phyloP scores from a whole-genome alignment of 2,113 vertebrate species.

The Cephalopterus ornatus region DNA sequence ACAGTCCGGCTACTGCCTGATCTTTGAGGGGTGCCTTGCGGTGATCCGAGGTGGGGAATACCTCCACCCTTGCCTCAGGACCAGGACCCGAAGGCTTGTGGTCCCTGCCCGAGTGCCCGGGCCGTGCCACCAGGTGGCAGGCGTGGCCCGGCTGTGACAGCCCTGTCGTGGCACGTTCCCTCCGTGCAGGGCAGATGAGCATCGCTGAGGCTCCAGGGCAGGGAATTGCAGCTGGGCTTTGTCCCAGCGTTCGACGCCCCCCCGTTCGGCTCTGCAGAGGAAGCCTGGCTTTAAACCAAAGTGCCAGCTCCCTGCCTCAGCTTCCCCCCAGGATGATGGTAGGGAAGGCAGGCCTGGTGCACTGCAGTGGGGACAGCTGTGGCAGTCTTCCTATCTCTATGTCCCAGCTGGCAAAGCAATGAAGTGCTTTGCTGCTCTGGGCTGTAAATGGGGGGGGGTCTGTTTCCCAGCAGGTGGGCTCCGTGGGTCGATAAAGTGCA shows the following conservation, averaged over 20 bases:
- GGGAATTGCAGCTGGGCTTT: background rate
- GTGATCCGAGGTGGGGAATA: background rate
- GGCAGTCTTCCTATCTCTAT: background rate
- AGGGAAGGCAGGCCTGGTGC: background rate
- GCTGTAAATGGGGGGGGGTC: background rate
- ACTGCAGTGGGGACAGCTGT: accelerated
- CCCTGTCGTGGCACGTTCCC: too few species aligned
- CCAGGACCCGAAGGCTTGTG: accelerated
- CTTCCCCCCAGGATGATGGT: accelerated
- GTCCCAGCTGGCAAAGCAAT: accelerated
- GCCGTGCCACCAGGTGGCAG: constrained; percentile 29
- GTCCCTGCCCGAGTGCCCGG: accelerated
- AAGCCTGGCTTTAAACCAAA: background rate
- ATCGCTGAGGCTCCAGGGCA: background rate
- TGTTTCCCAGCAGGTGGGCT: constrained; percentile 51
- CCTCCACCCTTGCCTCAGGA: accelerated
- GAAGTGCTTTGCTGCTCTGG: constrained; percentile 30
- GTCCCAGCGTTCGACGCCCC: accelerated
- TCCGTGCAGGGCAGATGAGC: background rate
- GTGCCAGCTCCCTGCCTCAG: background rate
- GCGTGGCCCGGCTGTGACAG: background rate
- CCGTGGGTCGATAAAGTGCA: constrained; percentile 33
- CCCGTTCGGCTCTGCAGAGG: accelerated
- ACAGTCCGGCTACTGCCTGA: accelerated
- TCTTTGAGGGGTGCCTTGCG: too few species aligned